Conservation (phyloP, 2,888 invertebrate species). For the Acrocyrtus sp. region DNA sequence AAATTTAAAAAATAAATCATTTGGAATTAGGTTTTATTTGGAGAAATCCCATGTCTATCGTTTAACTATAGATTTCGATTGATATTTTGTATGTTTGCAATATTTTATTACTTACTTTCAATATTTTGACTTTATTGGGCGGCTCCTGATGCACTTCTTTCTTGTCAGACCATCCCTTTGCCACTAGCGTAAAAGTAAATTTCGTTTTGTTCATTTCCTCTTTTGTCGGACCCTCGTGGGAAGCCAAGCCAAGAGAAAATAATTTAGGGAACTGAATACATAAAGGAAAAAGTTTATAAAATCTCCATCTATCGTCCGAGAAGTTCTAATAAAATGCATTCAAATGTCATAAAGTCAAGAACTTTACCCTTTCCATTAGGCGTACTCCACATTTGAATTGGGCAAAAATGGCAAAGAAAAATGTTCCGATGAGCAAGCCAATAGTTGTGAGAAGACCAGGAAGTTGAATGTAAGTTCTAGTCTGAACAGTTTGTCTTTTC, state of each 20-base stretch:
- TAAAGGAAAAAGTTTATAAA: background rate
- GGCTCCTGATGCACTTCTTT: constrained; percentile 68
- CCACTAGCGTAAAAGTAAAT: constrained; percentile 78
- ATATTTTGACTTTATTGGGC: constrained; percentile 75
- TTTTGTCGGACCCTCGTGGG: constrained; percentile 75
- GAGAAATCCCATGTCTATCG: too few species aligned
- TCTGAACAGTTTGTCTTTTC: constrained; percentile 80
- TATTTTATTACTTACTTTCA: constrained; percentile 75
- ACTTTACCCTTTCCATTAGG: constrained; percentile 73
- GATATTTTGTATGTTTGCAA: too few species aligned
- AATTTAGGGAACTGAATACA: constrained; percentile 68
- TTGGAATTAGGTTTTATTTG: too few species aligned
- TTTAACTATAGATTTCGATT: background rate
- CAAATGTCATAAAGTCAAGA: constrained; percentile 12
- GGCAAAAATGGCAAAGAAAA: constrained; percentile 73
- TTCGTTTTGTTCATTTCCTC: constrained; percentile 72
- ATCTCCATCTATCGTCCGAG: background rate
- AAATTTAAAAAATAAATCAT: too few species aligned
- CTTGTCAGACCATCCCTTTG: constrained; percentile 77
- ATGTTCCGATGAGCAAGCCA: constrained; percentile 70
- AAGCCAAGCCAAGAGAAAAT: constrained; percentile 70
- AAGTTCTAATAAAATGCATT: background rate
- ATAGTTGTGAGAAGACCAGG: constrained; percentile 70
- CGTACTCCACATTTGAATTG: constrained; percentile 74
- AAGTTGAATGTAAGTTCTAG: constrained; percentile 78